phyloP scores from a whole-genome alignment of 2,888 invertebrate genomes.

The Torymus texanus region DNA sequence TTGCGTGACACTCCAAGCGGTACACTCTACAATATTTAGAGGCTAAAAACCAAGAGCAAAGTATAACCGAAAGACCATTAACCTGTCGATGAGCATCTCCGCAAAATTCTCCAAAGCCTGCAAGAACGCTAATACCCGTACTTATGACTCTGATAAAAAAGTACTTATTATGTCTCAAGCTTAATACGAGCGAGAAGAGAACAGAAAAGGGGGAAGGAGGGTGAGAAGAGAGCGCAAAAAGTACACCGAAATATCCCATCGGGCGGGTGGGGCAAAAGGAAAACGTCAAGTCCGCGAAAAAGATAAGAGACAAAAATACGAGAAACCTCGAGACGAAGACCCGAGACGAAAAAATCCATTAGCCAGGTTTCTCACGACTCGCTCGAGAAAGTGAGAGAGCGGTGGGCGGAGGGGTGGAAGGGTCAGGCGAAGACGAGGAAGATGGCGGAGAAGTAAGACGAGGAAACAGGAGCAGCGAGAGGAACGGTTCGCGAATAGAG shows the following conservation, averaged over 20 bases:
- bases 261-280: neutral
- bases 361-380: constrained; percentile 46
- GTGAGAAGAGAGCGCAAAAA: too few species aligned
- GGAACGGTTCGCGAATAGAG: neutral
- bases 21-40: too few species aligned
- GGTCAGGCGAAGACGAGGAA: neutral
- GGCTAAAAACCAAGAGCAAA: too few species aligned
- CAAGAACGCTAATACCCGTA: too few species aligned
- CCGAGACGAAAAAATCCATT: constrained; percentile 52
- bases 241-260: too few species aligned
- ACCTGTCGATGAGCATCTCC: too few species aligned
- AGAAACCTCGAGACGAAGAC: constrained; percentile 8
- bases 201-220: too few species aligned
- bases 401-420: neutral
- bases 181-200: constrained; percentile 1
- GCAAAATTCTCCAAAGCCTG: too few species aligned
- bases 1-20: neutral
- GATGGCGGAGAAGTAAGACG: constrained; percentile 5
- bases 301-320: neutral
- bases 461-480: neutral
- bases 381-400: constrained; percentile 14
- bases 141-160: neutral
- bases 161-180: constrained; percentile 10
- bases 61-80: too few species aligned
- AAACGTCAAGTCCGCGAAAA: neutral